These are phyloP conservation scores for Leptatherina wallacei DNA, from an alignment of 2,797 vertebrate genomes.

Conservation along the genomic window DNA sequence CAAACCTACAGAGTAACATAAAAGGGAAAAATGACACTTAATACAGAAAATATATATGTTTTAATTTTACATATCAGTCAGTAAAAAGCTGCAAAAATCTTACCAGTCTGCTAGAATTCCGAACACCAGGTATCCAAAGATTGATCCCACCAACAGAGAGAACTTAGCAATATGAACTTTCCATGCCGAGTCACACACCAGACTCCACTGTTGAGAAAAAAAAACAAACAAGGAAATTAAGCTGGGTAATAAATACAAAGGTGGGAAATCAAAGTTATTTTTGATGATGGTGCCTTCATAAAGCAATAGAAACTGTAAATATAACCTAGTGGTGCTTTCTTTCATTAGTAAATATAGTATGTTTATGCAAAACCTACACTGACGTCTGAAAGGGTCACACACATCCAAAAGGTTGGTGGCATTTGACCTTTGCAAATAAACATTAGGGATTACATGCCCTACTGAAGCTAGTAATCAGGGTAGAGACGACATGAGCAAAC, in stretches of 20 bases:
- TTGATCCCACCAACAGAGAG: constrained; percentile 95
- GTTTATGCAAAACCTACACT: constrained; percentile 1
- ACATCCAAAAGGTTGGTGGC: background rate
- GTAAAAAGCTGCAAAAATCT: constrained; percentile 60
- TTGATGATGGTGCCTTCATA: constrained; percentile 2
- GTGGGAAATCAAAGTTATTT: constrained; percentile 4
- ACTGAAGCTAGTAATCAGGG: background rate
- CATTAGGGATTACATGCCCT: background rate
- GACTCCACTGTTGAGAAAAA: constrained; percentile 90
- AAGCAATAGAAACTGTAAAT: background rate
- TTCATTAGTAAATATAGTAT: background rate
- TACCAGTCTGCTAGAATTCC: constrained; percentile 97
- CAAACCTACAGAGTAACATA: constrained; percentile 83
- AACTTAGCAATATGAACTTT: constrained; percentile 99
- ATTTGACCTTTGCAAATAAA: constrained; percentile 12
- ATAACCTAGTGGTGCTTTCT: background rate
- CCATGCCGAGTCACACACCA: constrained; percentile 93
- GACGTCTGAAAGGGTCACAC: background rate
- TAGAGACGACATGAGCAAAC: background rate
- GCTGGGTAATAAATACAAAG: background rate
- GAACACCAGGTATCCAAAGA: constrained; percentile 96
- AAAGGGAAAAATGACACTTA: background rate
- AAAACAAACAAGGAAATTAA: constrained; percentile 44
- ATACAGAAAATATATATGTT: background rate
- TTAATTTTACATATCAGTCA: background rate